Base-by-base conservation (phyloP, 2,797 vertebrate genomes). In the Micromesistius poutassou region DNA sequence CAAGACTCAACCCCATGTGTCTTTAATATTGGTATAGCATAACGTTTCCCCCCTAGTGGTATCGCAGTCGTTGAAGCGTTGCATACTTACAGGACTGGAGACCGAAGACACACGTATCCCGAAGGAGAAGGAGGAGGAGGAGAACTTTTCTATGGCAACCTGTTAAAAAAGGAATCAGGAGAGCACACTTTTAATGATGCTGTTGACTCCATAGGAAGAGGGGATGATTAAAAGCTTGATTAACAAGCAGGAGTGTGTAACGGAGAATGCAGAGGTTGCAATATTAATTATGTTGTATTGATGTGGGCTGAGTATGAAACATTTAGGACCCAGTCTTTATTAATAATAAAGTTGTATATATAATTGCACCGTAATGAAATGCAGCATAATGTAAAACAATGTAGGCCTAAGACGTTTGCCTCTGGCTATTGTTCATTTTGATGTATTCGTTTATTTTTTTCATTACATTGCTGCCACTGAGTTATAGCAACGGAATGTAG, bases 1-100 rank as follows among this genome's bases (percentile, higher is more conserved):
- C 30, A 14, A 30, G 6, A 5, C 68, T 30, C 68, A n/a, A 42
- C 36, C 36, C 42, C 78, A 75, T 77, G 25, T 38, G 79, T 82
- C 79, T 72, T 50, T 72, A 33, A 14, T 71, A 77, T 77, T 89
- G 91, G 77, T 75, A 81, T 81, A 90, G 91, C 85, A 79, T 89
- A 77, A 89, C 87, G 90, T 91, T 91, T 92, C 92, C 93, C 55
- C 92, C 89, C 92, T 92, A 92, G 91, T 91, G 91, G 91, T 4
- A 1, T 30, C 4, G 30, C 70, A 14, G 5, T 62, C 35, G 62
- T 74, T 25, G 62, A 28, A 66, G 62, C n/a, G 9, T 28, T 25
- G 62, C 22, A 7, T 6, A n/a, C 50, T 62, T 19, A 19, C 2
- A 50, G 50, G 14, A 62, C 5, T n/a, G 5, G 4, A 8, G 22